Conservation (phyloP, 2,113 vertebrate genomes). For the Acinonyx jubatus region DNA sequence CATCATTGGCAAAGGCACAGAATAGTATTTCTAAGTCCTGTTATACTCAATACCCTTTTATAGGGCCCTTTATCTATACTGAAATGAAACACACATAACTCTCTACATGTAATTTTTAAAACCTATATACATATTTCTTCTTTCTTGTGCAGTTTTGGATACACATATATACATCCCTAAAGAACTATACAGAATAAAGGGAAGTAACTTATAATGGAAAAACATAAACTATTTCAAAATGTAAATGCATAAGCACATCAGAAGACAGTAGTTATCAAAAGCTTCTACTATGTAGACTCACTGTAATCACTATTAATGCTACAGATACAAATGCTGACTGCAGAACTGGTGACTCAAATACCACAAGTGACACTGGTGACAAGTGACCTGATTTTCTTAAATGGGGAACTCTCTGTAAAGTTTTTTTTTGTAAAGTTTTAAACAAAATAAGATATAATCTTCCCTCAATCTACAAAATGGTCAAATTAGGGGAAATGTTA, state of each 20-base stretch:
- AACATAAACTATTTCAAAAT: background rate
- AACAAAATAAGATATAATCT: background rate
- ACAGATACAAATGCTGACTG: background rate
- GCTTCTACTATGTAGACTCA: background rate
- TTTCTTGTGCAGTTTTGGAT: background rate
- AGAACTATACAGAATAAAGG: background rate
- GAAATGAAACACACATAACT: background rate
- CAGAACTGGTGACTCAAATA: background rate
- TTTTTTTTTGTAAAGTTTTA: background rate
- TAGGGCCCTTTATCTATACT: background rate
- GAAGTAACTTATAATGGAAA: background rate
- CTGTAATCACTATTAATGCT: slow-evolving; percentile 17
- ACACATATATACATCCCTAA: background rate
- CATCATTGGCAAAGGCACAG: background rate
- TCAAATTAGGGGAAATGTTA: background rate
- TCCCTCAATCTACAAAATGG: background rate
- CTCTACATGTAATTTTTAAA: background rate
- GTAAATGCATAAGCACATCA: background rate
- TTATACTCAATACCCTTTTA: background rate
- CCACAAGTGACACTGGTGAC: background rate
- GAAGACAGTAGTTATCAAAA: background rate
- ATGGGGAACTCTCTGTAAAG: background rate
- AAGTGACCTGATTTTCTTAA: background rate
- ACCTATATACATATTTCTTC: background rate
- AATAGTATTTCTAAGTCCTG: background rate